Evolutionary conservation across 2,888 invertebrate genomes (phyloP), one percentile per base, ranked within the genome.

Genomic region (Trichacis sp.): DNA sequence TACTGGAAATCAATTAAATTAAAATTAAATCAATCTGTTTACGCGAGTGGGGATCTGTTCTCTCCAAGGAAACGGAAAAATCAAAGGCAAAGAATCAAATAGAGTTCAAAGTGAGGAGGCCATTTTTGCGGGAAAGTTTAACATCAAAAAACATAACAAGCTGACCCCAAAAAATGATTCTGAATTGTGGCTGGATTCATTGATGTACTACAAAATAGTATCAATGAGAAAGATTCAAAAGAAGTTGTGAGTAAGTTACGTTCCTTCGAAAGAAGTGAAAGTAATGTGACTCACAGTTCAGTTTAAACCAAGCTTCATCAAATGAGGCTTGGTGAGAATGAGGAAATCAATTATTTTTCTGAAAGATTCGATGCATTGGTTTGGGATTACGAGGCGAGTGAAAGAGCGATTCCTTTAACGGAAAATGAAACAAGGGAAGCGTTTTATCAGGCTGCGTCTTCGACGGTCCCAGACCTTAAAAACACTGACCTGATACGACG

Each of bases 131-230:
- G 24, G 24, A 24, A 63, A 59, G 50, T 24, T 64, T 12, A 53
- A 46, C n/a, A 59, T 70, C 24, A 60, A 64, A 20, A 64, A 66
- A 49, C 50, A 65, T 8, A 64, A 71, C 15, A 65, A 55, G 42
- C 33, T 71, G 18, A 51, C 57, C 2, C 58, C 53, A 17, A 65
- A 68, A 51, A 33, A 52, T n/a, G 68, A 61, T 20, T 62, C 63
- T n/a, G 50, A 65, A 46, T 18, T 71, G 8, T 71, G 71, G 67
- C 6, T 69, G 8, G 67, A 71, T 51, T 59, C 45, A 51, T 51
- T 71, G 18, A 59, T 4, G 65, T 69, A 14, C 47, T 71, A 12
- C 42, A 43, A 9, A 63, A 40, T 38, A 56, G 54, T 51, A 30
- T 72, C 3, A 40, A 51, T 55, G 40, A 52, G 20, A 18, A 12